Evolutionary conservation across 1,140 invertebrate species (phyloP), one percentile per base, ranked within the genome.

Genomic region (Wasmannia auropunctata): DNA sequence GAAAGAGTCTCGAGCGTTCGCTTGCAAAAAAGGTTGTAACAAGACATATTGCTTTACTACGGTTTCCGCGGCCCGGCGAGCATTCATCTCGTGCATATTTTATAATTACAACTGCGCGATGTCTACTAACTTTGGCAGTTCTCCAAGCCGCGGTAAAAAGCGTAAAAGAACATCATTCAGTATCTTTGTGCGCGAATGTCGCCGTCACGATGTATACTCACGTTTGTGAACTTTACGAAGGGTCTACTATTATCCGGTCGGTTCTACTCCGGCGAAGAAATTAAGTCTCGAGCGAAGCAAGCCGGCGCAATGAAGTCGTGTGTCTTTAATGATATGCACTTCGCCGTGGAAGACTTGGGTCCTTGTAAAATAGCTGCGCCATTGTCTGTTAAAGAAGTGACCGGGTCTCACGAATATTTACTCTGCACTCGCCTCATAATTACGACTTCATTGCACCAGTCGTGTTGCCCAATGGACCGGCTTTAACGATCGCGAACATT

Each of bases 191-290:
- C 79, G 79, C 79, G 79, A 83, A 58, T 83, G 79, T 83, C 79
- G 79, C 67, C 65, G 79, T 81, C 79, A 83, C 79, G 79, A 83
- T 83, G 79, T 83, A 83, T 83, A 83, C 79, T 83, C 79, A 83
- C 79, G 79, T 83, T 83, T 74, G 79, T 83, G 79, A 83, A 83
- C 79, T 83, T 83, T 83, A 58, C 67, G 79, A 74, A 83, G 79
- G 79, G 79, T 74, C 67, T 58, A 37, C 79, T 72, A 83, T 83
- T 83, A 83, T 83, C 79, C 79, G n/a, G 79, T 83, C 79, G 79
- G 65, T 72, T 80, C 63, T 72, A 72, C 63, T 43, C n/a, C 51
- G 49, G 37, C 65, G 79, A 83, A 83, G 79, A 83, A 83, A 83
- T 83, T 83, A 83, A 83, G 79, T 83, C 79, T 22, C 79, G 28